These are phyloP conservation scores for Ursus arctos DNA, from an alignment of 2,113 vertebrate genomes.

Conservation along the genomic window DNA sequence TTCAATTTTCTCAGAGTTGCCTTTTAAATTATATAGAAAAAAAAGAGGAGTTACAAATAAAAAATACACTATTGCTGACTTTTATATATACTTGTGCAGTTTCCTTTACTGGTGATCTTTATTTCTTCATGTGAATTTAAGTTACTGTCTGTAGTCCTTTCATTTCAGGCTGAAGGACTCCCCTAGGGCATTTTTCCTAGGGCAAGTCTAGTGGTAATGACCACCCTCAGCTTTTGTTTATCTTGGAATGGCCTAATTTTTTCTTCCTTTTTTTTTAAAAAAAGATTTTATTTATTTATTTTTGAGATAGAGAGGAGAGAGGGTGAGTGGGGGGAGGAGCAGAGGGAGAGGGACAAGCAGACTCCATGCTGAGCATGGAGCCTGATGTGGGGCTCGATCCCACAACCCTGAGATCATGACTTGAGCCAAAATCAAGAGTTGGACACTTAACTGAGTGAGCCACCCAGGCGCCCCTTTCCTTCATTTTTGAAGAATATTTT, in stretches of 20 bases:
- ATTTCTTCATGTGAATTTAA: background rate
- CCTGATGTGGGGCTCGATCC: background rate
- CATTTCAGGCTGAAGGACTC: conserved; percentile 8
- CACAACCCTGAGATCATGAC: background rate
- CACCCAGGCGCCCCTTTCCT: background rate
- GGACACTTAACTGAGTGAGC: background rate
- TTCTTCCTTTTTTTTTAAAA: conserved; percentile 9
- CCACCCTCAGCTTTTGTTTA: background rate
- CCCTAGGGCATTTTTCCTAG: background rate
- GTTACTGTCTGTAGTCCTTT: background rate
- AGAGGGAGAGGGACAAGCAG: background rate
- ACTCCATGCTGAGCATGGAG: background rate
- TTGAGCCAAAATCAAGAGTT: background rate
- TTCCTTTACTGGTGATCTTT: background rate
- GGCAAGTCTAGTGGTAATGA: background rate
- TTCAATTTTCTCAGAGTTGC: background rate
- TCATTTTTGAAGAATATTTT: conserved; percentile 42
- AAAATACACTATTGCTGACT: background rate
- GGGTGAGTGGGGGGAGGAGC: background rate
- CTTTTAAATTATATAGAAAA: background rate
- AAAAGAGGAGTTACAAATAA: background rate
- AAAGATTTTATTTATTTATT: background rate
- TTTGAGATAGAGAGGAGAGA: background rate
- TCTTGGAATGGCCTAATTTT: background rate
- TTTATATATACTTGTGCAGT: background rate